A percentile compares a stretch with the other conserved stretches of the same genome.
phyloP scores from a whole-genome alignment of 2,797 vertebrate genomes.

The Acipenser oxyrinchus region DNA sequence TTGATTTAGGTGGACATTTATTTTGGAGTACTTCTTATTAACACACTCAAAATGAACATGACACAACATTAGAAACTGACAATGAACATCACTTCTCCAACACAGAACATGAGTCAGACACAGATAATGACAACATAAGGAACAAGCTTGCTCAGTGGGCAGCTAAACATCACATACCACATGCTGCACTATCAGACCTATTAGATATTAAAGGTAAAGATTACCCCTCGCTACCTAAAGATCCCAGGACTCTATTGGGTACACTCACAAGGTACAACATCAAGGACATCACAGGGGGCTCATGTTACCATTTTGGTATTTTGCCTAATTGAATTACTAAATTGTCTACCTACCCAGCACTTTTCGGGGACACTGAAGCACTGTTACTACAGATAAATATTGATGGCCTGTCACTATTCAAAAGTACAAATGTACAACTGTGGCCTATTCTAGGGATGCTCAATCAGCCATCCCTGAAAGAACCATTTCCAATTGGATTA shows the following conservation, averaged over 20 bases:
- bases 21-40: too few species aligned
- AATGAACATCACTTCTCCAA: background rate
- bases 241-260: background rate
- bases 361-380: too few species aligned
- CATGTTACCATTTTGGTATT: too few species aligned
- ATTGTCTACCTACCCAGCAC: too few species aligned
- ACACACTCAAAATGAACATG: too few species aligned
- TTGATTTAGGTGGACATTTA: too few species aligned
- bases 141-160: background rate
- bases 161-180: background rate
- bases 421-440: background rate
- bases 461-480: background rate
- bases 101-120: background rate
- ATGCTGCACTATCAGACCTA: background rate
- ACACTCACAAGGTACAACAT: background rate
- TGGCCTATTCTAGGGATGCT: background rate
- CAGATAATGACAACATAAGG: background rate
- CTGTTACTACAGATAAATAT: too few species aligned
- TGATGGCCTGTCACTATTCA: conserved; percentile 1
- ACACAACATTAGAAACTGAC: too few species aligned
- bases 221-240: background rate
- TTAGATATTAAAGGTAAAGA: background rate
- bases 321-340: too few species aligned
- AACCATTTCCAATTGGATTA: background rate
- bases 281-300: too few species aligned